Evolutionary conservation across 2,888 invertebrate species (phyloP).

Genomic region (Pecten maximus): DNA sequence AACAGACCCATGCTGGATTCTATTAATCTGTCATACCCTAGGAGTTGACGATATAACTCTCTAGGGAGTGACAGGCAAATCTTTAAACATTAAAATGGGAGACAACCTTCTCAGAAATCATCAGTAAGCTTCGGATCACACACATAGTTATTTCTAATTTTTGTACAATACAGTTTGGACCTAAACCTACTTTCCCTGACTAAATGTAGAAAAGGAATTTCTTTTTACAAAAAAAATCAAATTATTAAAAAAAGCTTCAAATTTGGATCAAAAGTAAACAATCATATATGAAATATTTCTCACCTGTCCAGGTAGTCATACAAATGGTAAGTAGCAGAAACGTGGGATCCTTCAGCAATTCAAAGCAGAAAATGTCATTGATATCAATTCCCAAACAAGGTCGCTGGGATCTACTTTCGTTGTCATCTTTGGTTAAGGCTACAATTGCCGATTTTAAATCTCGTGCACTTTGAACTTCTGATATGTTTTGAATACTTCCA

Average conservation of each 20-base stretch:
- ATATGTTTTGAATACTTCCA: conserved; percentile 87
- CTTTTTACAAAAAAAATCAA: neutral
- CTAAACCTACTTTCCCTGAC: too few relatives aligned
- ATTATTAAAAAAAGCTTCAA: neutral
- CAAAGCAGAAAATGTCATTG: neutral
- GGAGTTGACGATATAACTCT: too few relatives aligned
- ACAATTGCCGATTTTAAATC: conserved; percentile 54
- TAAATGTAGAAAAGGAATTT: too few relatives aligned
- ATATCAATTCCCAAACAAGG: neutral
- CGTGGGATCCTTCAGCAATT: conserved; percentile 65
- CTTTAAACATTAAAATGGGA: too few relatives aligned
- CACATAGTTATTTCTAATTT: too few relatives aligned
- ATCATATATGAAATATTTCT: neutral
- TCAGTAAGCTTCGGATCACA: too few relatives aligned
- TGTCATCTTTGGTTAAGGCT: conserved; percentile 51
- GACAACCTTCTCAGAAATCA: too few relatives aligned
- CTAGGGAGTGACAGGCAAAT: too few relatives aligned
- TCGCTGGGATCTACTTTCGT: conserved; percentile 10
- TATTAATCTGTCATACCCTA: too few relatives aligned
- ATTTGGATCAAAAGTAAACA: neutral
- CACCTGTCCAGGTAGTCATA: conserved; percentile 76
- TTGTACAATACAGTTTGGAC: too few relatives aligned
- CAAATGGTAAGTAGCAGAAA: conserved; percentile 67
- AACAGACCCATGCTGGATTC: too few relatives aligned
- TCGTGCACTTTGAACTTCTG: conserved; percentile 69